Evolutionary conservation across 2,888 invertebrate genomes (phyloP).

Genomic region (Thereva nobilitata): DNA sequence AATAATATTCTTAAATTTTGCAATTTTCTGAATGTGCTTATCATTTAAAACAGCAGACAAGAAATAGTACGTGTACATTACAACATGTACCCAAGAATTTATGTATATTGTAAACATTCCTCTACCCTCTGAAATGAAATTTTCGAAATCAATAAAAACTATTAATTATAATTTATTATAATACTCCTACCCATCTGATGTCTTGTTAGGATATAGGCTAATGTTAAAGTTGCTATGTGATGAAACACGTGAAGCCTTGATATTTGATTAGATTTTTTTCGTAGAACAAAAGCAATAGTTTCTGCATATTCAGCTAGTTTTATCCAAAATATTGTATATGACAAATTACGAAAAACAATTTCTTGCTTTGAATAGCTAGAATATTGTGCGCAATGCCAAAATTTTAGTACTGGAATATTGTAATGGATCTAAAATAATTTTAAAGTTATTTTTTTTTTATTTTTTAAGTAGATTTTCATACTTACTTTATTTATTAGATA

Average conservation of each 20-base stretch:
- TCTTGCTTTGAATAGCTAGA: constrained; percentile 40
- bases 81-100: constrained; percentile 70
- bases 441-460: neutral
- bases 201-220: constrained; percentile 67
- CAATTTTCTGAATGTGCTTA: constrained; percentile 61
- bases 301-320: constrained; percentile 71
- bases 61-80: constrained; percentile 78
- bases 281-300: constrained; percentile 71
- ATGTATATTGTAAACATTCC: constrained; percentile 67
- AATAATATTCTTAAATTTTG: constrained; percentile 66
- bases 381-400: constrained; percentile 20
- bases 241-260: constrained; percentile 76
- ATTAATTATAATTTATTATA: neutral
- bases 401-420: neutral
- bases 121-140: too few relatives aligned
- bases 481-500: constrained; percentile 49
- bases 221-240: constrained; percentile 65
- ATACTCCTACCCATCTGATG: constrained; percentile 58
- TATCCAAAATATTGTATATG: constrained; percentile 68
- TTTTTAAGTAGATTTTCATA: constrained; percentile 62
- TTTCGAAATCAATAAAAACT: neutral
- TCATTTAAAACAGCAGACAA: constrained; percentile 65
- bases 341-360: constrained; percentile 50
- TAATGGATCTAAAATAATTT: neutral
- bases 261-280: constrained; percentile 73